Conservation (phyloP, 2,797 vertebrate species). For the Florisuga fusca region DNA sequence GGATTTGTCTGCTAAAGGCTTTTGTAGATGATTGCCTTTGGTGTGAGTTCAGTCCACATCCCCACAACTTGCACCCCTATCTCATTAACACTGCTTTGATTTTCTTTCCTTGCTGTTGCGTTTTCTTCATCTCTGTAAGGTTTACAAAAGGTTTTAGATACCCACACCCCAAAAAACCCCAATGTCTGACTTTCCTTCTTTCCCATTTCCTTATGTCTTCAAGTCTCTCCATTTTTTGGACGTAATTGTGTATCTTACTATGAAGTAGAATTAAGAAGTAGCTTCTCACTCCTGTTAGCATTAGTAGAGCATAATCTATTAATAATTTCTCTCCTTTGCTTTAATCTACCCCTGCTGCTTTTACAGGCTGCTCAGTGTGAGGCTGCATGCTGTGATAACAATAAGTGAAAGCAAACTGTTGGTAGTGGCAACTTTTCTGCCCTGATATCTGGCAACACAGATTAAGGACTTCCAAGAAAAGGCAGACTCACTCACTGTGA, state of each 20-base stretch:
- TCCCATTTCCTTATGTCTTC: neutral
- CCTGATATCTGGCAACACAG: neutral
- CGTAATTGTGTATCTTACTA: neutral
- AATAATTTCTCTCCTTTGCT: neutral
- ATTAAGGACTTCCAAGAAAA: neutral
- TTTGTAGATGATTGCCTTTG: neutral
- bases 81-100: neutral
- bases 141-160: neutral
- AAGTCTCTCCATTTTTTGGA: neutral
- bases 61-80: neutral
- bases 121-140: neutral
- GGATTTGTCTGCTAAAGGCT: neutral
- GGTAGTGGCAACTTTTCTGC: neutral
- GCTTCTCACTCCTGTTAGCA: neutral
- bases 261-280: neutral
- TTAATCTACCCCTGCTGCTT: neutral
- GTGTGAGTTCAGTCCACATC: neutral
- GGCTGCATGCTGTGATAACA: neutral
- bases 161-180: neutral
- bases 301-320: neutral
- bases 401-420: neutral
- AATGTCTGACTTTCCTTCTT: neutral
- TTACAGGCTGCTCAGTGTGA: neutral
- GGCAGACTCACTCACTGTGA: fast-evolving
- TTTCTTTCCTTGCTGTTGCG: neutral